Percentiles rank a stretch among this genome's conserved stretches.
Evolutionary conservation across 2,888 invertebrate genomes (phyloP).

Genomic region (Ptychoptera contaminata): DNA sequence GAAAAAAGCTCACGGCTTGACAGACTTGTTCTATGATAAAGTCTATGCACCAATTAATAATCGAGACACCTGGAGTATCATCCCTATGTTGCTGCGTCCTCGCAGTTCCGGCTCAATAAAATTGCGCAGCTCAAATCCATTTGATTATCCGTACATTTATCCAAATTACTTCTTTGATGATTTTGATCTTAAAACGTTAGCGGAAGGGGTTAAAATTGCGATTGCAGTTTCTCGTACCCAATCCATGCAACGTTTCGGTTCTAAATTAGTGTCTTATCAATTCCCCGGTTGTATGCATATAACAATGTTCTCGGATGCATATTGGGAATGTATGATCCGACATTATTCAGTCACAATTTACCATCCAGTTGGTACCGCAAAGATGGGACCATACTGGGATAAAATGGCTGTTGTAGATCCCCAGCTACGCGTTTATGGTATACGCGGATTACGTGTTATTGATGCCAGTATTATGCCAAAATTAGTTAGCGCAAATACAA

Average conservation of each 20-base stretch:
- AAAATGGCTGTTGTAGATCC: conserved; percentile 69
- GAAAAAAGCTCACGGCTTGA: conserved; percentile 61
- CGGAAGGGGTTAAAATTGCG: conserved; percentile 76
- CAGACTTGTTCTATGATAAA: conserved; percentile 53
- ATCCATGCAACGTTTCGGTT: conserved; percentile 59
- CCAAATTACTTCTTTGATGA: conserved; percentile 81
- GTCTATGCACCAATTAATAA: conserved; percentile 62
- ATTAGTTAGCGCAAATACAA: conserved; percentile 71
- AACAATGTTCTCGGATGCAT: conserved; percentile 52
- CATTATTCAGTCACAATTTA: conserved; percentile 72
- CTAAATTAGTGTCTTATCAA: conserved; percentile 47
- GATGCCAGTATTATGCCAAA: conserved; percentile 81
- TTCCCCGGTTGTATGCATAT: conserved; percentile 65
- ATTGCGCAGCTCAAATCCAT: conserved; percentile 67
- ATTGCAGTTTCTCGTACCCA: conserved; percentile 64
- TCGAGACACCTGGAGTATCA: conserved; percentile 67
- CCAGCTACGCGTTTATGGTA: conserved; percentile 61
- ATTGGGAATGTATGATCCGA: conserved; percentile 78
- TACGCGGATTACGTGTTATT: conserved; percentile 61
- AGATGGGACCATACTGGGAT: conserved; percentile 83
- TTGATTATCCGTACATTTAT: conserved; percentile 76
- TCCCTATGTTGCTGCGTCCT: conserved; percentile 72
- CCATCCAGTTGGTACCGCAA: conserved; percentile 74
- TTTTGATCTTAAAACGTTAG: conserved; percentile 58
- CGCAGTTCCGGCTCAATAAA: conserved; percentile 69